A percentile compares a stretch with the other conserved stretches of the same genome.
phyloP scores from a whole-genome alignment of 2,113 vertebrate genomes.

The Chaetorhynchus papuensis region DNA sequence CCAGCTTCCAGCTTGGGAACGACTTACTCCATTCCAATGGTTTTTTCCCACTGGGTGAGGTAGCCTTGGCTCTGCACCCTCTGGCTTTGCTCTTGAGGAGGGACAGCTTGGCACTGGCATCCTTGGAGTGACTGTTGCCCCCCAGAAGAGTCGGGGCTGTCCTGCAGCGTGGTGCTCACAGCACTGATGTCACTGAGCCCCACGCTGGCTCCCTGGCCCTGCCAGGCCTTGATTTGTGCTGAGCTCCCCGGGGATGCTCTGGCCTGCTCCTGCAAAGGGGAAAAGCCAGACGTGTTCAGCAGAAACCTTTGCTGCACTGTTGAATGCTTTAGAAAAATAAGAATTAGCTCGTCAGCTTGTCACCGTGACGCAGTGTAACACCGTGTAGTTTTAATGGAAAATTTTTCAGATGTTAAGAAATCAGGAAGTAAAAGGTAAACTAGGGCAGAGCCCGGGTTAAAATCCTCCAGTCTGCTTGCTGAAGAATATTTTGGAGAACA shows the following conservation, averaged over 20 bases:
- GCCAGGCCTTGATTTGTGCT: background rate
- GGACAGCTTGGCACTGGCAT: background rate
- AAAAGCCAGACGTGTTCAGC: background rate
- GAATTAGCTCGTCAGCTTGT: background rate
- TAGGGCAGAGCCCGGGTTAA: background rate
- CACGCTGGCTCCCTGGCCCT: background rate
- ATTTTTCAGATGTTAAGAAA: background rate
- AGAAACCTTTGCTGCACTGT: background rate
- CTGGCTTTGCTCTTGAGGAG: background rate
- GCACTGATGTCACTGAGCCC: background rate
- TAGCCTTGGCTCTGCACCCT: background rate
- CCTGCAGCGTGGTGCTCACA: background rate
- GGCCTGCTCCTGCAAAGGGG: background rate
- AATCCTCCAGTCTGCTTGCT: background rate
- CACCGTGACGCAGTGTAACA: background rate
- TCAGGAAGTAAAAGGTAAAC: background rate
- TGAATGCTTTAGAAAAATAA: background rate
- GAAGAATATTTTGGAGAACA: background rate
- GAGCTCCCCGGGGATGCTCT: background rate
- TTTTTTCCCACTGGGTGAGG: background rate
- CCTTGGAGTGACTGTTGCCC: background rate
- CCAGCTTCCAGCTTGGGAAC: background rate
- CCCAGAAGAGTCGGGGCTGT: background rate
- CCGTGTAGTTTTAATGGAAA: background rate
- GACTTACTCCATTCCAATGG: rapidly evolving